A percentile compares a stretch with the other conserved stretches of the same genome.
phyloP scores from a whole-genome alignment of 2,113 vertebrate genomes.

The Turnix velox region DNA sequence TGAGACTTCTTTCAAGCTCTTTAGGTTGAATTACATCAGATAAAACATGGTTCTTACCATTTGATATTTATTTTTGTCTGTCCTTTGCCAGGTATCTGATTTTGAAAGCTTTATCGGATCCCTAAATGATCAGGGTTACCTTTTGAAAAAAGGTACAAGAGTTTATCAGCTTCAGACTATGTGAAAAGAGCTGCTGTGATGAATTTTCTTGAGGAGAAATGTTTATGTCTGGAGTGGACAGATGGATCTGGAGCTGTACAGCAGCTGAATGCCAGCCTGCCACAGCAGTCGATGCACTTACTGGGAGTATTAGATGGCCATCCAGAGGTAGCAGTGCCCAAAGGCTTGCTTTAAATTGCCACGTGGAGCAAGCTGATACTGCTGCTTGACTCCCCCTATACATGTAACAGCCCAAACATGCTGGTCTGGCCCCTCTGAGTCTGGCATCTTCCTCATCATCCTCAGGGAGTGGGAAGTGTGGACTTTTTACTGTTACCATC shows the following conservation, averaged over 20 bases:
- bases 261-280: neutral
- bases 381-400: neutral
- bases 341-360: neutral
- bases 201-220: neutral
- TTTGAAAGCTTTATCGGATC: constrained; percentile 92
- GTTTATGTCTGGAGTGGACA: rapidly evolving
- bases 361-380: rapidly evolving
- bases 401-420: neutral
- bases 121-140: constrained; percentile 94
- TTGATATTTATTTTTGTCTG: neutral
- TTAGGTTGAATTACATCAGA: neutral
- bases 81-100: constrained; percentile 80
- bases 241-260: neutral
- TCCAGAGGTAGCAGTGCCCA: neutral
- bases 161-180: constrained; percentile 92
- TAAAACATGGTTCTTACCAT: neutral
- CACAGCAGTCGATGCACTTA: rapidly evolving
- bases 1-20: neutral
- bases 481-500: neutral
- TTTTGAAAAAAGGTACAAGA: constrained; percentile 90
- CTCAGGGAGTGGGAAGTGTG: neutral
- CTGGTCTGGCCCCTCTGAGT: neutral
- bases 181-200: constrained; percentile 53
- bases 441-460: rapidly evolving
- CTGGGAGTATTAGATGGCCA: neutral